A percentile compares a stretch with the other conserved stretches of the same genome.
These are phyloP conservation scores for Pocota personata DNA, from an alignment of 2,888 invertebrate genomes.

Conservation along the genomic window DNA sequence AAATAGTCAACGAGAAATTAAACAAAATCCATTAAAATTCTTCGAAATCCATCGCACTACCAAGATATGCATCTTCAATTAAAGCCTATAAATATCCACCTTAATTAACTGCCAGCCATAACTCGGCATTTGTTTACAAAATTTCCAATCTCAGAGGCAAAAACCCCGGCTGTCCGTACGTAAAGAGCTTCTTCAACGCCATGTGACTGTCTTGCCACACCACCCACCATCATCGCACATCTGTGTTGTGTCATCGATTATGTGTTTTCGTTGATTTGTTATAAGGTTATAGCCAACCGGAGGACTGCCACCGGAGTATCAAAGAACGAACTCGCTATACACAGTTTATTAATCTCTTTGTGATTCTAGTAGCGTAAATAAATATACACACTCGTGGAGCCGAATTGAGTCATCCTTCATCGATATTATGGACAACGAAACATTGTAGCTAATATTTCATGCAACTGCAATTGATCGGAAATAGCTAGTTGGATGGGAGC, in stretches of 20 bases:
- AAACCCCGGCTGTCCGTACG: slow-evolving; percentile 2
- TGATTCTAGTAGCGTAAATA: slow-evolving; percentile 37
- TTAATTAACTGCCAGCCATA: slow-evolving; percentile 59
- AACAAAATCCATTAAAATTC: slow-evolving; percentile 42
- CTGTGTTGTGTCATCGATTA: slow-evolving; percentile 69
- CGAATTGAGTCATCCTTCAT: slow-evolving; percentile 70
- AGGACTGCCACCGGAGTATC: slow-evolving; percentile 49
- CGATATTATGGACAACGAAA: slow-evolving; percentile 49
- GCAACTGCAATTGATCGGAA: slow-evolving; percentile 67
- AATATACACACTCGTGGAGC: slow-evolving; percentile 31
- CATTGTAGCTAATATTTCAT: slow-evolving; percentile 62
- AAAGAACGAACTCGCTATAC: slow-evolving; percentile 30
- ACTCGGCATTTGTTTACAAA: slow-evolving; percentile 58
- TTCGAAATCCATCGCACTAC: slow-evolving; percentile 1
- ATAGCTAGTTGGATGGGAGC: slow-evolving; percentile 19
- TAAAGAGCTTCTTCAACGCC: slow-evolving; percentile 50
- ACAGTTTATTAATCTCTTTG: slow-evolving; percentile 52
- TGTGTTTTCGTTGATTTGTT: slow-evolving; percentile 32
- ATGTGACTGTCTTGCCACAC: slow-evolving; percentile 31
- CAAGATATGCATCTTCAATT: slow-evolving; percentile 48
- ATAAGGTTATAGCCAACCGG: slow-evolving; percentile 10
- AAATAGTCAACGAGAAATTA: slow-evolving; percentile 28
- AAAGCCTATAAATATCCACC: slow-evolving; percentile 58
- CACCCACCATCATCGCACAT: slow-evolving; percentile 65
- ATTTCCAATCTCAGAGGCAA: slow-evolving; percentile 21